phyloP scores from a whole-genome alignment of 92 coral and sea anemone genomes.

The Phymanthus crucifer region DNA sequence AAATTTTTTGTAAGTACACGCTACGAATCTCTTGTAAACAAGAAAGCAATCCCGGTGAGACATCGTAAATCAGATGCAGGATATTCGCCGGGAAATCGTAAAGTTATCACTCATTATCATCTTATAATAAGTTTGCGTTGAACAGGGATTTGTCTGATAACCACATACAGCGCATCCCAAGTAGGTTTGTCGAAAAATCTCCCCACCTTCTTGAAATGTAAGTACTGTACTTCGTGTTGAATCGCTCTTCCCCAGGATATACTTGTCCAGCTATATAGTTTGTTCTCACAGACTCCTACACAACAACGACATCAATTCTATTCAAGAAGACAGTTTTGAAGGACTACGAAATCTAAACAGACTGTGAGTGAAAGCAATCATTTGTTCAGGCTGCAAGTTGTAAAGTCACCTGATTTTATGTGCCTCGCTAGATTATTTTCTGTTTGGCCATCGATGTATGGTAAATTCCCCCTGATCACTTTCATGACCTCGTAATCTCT shows the following conservation, averaged over 20 bases:
- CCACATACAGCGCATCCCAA: neutral
- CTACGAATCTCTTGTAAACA: too few species aligned
- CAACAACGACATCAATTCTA: conserved; percentile 14
- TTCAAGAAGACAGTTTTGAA: conserved; percentile 17
- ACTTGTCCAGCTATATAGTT: neutral
- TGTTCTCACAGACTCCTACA: neutral
- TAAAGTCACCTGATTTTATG: too few species aligned
- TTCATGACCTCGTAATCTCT: too few species aligned
- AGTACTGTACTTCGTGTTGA: neutral
- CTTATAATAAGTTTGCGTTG: neutral
- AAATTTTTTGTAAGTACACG: too few species aligned
- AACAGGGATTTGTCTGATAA: conserved; percentile 16
- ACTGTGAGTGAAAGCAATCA: conserved; percentile 9
- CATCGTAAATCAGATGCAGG: too few species aligned
- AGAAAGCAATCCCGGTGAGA: too few species aligned
- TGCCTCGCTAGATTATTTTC: too few species aligned
- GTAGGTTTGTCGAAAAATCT: conserved; percentile 10
- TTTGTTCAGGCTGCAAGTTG: too few species aligned
- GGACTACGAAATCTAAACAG: conserved; percentile 21
- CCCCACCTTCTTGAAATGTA: conserved; percentile 5
- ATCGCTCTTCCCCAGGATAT: too few species aligned
- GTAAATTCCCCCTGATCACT: too few species aligned
- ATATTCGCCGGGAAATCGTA: too few species aligned
- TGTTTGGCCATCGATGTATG: too few species aligned
- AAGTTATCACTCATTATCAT: neutral